phyloP scores from a whole-genome alignment of 2,113 vertebrate genomes.

The Pygoscelis adeliae region DNA sequence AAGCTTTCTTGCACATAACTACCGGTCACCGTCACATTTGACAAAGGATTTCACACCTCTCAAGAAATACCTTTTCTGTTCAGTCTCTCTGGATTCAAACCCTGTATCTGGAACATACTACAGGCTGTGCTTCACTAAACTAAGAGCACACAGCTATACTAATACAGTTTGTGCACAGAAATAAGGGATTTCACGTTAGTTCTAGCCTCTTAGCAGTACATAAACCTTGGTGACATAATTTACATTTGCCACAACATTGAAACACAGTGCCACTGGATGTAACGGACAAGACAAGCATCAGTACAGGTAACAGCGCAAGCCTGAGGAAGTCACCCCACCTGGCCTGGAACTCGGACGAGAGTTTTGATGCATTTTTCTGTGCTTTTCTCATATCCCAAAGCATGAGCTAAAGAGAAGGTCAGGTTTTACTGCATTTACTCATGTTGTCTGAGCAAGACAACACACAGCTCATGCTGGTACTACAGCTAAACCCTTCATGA shows the following conservation, averaged over 20 bases:
- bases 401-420: accelerated
- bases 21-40: background rate
- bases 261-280: background rate
- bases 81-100: background rate
- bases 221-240: background rate
- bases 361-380: background rate
- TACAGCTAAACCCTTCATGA: background rate
- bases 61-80: background rate
- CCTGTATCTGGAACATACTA: background rate
- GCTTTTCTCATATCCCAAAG: background rate
- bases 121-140: background rate
- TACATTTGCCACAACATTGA: background rate
- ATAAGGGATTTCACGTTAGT: background rate
- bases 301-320: background rate
- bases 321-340: background rate
- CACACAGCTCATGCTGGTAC: background rate
- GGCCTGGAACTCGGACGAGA: background rate
- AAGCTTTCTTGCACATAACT: background rate
- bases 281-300: accelerated
- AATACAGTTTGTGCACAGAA: background rate
- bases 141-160: background rate
- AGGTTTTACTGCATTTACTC: background rate
- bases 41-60: background rate
- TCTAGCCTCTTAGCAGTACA: accelerated
- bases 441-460: background rate